A percentile compares a stretch with the other conserved stretches of the same genome.
phyloP scores from a whole-genome alignment of 2,888 invertebrate genomes.

The Xanthorhoe designata region DNA sequence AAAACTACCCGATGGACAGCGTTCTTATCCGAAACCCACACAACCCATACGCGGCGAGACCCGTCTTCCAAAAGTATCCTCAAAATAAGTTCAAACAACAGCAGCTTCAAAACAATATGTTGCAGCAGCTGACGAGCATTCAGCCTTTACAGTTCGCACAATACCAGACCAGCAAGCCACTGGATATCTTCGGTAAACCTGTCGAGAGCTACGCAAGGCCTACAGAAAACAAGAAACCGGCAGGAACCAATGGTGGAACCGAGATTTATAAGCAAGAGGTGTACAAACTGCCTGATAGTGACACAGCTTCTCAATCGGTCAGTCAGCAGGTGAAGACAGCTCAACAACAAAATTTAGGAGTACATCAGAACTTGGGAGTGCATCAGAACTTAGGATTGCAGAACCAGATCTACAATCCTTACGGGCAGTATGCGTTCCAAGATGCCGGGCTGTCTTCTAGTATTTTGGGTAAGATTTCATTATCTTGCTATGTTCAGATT shows the following conservation, averaged over 20 bases:
- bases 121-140: constrained; percentile 72
- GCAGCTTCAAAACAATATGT: constrained; percentile 61
- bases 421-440: constrained; percentile 70
- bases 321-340: constrained; percentile 76
- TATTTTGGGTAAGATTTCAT: constrained; percentile 70
- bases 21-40: constrained; percentile 74
- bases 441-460: constrained; percentile 71
- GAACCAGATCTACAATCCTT: constrained; percentile 60
- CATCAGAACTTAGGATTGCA: constrained; percentile 59
- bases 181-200: constrained; percentile 70
- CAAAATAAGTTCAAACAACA: constrained; percentile 67
- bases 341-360: constrained; percentile 67
- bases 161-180: constrained; percentile 67
- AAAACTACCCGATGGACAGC: constrained; percentile 73
- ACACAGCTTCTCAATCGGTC: constrained; percentile 68
- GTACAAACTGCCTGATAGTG: constrained; percentile 72
- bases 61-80: constrained; percentile 69
- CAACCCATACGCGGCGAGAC: constrained; percentile 70
- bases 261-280: constrained; percentile 78
- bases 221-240: constrained; percentile 55
- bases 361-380: constrained; percentile 62
- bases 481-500: not conserved
- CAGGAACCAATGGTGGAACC: constrained; percentile 42
- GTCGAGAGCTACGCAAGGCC: constrained; percentile 68
- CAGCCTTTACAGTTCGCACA: constrained; percentile 75